Conservation (phyloP, 64 coral and sea anemone genomes). For the Stylophora pistillata region DNA sequence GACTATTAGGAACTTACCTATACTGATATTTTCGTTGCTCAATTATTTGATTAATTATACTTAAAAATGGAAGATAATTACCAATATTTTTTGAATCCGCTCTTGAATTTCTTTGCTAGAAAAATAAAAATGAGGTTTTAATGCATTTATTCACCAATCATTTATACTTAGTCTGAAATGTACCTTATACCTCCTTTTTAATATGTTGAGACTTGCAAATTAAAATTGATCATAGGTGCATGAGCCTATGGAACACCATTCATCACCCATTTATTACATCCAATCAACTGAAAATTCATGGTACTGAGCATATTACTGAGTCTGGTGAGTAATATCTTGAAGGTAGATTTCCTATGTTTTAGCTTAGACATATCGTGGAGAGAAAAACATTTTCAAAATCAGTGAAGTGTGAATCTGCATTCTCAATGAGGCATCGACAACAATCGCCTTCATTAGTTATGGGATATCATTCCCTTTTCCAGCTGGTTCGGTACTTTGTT, state of each 20-base stretch:
- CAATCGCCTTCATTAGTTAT: neutral
- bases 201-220: no score
- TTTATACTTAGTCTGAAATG: neutral
- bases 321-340: neutral
- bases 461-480: neutral
- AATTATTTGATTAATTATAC: neutral
- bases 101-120: conserved; percentile 83
- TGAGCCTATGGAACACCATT: no score
- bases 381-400: neutral
- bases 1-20: no score
- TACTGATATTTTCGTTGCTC: neutral
- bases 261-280: no score
- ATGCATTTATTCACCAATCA: neutral
- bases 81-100: conserved; percentile 79
- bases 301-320: no score
- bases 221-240: no score
- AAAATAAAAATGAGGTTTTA: conserved; percentile 14
- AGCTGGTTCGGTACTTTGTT: neutral
- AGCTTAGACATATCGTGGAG: neutral
- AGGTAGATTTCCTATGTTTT: neutral
- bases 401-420: neutral
- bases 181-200: no score
- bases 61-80: conserved; percentile 28
- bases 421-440: neutral
- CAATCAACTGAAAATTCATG: no score